Evolutionary conservation across 2,888 invertebrate species (phyloP), one percentile per base, ranked within the genome.

Genomic region (Odontocerum albicorne): DNA sequence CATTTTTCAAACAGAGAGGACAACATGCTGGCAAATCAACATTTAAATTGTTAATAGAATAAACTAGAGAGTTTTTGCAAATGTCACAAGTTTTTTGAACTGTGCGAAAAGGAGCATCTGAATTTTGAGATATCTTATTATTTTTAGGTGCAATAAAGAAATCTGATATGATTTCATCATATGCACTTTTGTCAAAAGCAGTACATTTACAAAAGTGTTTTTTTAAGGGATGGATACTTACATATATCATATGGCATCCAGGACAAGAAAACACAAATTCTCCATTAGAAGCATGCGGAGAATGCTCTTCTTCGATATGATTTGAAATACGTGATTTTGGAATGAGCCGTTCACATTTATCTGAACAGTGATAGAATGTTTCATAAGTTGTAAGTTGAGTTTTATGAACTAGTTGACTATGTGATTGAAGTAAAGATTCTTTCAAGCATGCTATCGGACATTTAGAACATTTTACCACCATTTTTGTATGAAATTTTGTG

Each of bases 371-470:
- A 66, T 68, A 72, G 62, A 71, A 71, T 54, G 70, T 62, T 12
- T 66, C 57, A 15, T n/a, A 13, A 2, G 10, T 22, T n/a, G 19
- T 22, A 27, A 66, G 62, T 55, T 64, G 67, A 8, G 45, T 47
- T 36, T 63, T 63, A 44, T 58, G 53, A 62, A 66, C 57, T 62
- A 72, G 15, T 21, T 19, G 15, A 10, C 13, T 12, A 15, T 80
- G 80, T 49, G 66, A 68, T 19, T 64, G 56, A 63, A 75, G 75
- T 15, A 73, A 72, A 1, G 57, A 46, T 60, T 72, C 67, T 62
- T 65, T 72, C 32, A 69, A 72, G 66, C 76, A 79, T 46, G 71
- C 71, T 12, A 70, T 66, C 20, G 70, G 67, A 64, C 81, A 81
- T 17, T 63, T 59, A 35, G 70, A 67, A 62, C 81, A 79, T 62